These are phyloP conservation scores for Spea hammondii DNA, from an alignment of 2,797 vertebrate genomes.

Conservation along the genomic window DNA sequence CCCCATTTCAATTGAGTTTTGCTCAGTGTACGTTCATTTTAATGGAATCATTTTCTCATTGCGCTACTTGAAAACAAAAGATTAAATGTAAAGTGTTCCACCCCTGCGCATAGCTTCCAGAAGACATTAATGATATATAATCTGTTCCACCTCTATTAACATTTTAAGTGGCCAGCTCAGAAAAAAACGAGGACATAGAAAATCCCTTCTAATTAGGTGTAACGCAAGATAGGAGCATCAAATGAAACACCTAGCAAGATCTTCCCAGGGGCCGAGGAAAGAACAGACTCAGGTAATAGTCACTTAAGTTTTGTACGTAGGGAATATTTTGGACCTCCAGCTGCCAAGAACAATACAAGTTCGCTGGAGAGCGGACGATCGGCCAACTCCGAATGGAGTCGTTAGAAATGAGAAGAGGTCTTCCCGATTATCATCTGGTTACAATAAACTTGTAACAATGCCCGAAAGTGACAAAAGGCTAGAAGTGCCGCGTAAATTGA, in stretches of 20 bases:
- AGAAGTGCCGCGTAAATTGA: conserved; percentile 1
- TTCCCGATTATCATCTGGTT: conserved; percentile 22
- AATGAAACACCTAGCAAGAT: not conserved
- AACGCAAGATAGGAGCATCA: conserved; percentile 2
- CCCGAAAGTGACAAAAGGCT: conserved; percentile 19
- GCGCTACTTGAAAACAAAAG: conserved; percentile 10
- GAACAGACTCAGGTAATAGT: too few relatives aligned
- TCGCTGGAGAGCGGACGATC: not conserved
- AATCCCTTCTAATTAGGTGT: conserved; percentile 7
- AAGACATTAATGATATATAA: conserved; percentile 25
- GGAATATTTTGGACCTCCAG: not conserved
- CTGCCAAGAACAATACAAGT: not conserved
- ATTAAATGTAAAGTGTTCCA: not conserved
- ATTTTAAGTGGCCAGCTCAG: conserved; percentile 12
- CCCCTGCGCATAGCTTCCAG: conserved; percentile 1
- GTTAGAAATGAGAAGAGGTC: not conserved
- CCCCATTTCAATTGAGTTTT: too few relatives aligned
- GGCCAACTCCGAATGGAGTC: not conserved
- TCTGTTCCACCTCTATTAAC: conserved; percentile 12
- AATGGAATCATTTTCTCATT: not conserved
- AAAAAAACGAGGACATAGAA: not conserved
- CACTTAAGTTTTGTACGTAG: too few relatives aligned
- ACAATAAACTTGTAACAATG: conserved; percentile 31
- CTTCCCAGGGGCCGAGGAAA: not conserved
- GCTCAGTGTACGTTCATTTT: too few relatives aligned